phyloP scores from a whole-genome alignment of 2,797 vertebrate species.

The Hipposideros larvatus region DNA sequence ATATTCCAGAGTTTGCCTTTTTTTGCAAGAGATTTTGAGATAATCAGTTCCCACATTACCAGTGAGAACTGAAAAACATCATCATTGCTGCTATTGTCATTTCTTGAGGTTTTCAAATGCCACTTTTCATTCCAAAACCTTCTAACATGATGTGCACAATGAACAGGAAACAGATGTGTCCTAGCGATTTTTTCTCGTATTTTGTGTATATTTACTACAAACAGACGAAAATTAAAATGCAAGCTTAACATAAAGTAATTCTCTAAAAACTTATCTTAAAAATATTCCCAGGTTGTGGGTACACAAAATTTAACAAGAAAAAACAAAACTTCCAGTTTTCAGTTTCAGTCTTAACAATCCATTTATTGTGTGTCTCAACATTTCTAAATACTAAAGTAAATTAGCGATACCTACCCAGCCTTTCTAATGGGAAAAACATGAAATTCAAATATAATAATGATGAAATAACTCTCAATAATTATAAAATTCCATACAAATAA shows the following conservation, averaged over 20 bases:
- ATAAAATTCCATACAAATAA: not conserved
- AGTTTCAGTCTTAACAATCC: not conserved
- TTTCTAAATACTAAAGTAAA: not conserved
- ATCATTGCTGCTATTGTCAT: slow-evolving; percentile 53
- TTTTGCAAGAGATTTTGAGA: slow-evolving; percentile 23
- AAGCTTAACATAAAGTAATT: slow-evolving; percentile 30
- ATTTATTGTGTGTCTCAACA: not conserved
- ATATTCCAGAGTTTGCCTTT: not conserved
- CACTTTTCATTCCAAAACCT: slow-evolving; percentile 64
- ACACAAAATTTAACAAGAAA: not conserved
- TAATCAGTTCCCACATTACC: slow-evolving; percentile 8
- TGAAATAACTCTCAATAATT: not conserved
- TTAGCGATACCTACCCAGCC: not conserved
- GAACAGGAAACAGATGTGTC: slow-evolving; percentile 66
- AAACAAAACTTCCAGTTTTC: not conserved
- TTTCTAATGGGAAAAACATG: not conserved
- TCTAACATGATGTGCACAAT: slow-evolving; percentile 49
- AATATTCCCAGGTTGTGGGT: not conserved
- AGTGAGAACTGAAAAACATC: not conserved
- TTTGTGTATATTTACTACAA: slow-evolving; percentile 69
- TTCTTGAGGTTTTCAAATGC: slow-evolving; percentile 52
- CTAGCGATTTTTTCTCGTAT: slow-evolving; percentile 61
- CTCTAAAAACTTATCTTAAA: slow-evolving; percentile 8
- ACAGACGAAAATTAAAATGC: not conserved
- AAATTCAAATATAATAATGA: not conserved